Base-by-base conservation (phyloP, 2,113 vertebrate species). In the Dicentrarchus labrax region DNA sequence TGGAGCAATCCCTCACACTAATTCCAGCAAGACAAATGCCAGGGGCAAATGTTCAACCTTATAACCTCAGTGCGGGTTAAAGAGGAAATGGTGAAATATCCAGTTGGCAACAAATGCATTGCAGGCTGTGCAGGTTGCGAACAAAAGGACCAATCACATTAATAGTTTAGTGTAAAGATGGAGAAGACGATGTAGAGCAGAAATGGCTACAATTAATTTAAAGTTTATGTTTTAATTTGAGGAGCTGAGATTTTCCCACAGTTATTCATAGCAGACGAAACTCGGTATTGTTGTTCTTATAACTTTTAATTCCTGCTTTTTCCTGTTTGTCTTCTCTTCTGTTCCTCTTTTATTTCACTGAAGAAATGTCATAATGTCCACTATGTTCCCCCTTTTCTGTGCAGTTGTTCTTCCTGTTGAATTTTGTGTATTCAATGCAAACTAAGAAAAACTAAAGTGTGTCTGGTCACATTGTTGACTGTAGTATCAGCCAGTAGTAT, bases 1-100 rank as follows among this genome's bases (percentile, higher is more conserved):
- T 80, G 83, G 56, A 61, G 60, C 39, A 61, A 67, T 76, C 65
- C 12, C 8, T 78, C 39, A 50, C 30, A 43, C 41, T 70, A 41
- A 78, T 47, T 54, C 64, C 51, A 71, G 54, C n/a, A 3, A n/a
- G 50, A 60, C 51, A 36, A 64, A 75, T 16, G 12, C 59, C 24
- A 3, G 43, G 36, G n/a, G 5, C 39, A 73, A 73, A 16, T 17
- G 59, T 36, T 73, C 51, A 56, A 15, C 59, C 50, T 15, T 13
- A 3, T 48, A 62, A 24, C 1, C 15, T 47, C 41, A 43, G 1
- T 9, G 21, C 53, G 54, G 54, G 19, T 48, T 9, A 17, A 69
- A 79, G 39, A 68, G 56, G 75, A 48, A 47, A 69, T 15, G 7
- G 8, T 38, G 0, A 60, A 70, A 74, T 21, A 57, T 51, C 17